Percentiles rank a stretch among this genome's conserved stretches.
Conservation (phyloP, 2,888 invertebrate genomes). For the Brachyptera risi region DNA sequence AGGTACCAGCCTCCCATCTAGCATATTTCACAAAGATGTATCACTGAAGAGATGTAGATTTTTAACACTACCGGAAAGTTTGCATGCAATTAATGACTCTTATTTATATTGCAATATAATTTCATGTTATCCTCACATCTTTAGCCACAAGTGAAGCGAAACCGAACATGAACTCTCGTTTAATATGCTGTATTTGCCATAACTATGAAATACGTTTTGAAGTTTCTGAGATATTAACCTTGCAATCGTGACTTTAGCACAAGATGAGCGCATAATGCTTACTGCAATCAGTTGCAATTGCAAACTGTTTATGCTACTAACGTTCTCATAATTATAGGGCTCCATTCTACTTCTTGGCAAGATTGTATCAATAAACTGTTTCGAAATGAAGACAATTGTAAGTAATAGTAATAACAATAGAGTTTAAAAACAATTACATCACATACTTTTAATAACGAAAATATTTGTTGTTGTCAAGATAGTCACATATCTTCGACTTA, state of each 20-base stretch:
- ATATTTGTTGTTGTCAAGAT: too few relatives aligned
- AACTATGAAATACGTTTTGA: too few relatives aligned
- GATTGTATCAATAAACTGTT: neutral
- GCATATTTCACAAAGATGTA: too few relatives aligned
- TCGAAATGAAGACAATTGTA: neutral
- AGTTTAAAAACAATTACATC: too few relatives aligned
- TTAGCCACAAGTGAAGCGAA: neutral
- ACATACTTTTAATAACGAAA: too few relatives aligned
- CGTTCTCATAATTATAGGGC: neutral
- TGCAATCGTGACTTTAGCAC: neutral
- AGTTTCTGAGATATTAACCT: neutral
- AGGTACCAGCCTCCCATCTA: too few relatives aligned
- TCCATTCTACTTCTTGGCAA: neutral
- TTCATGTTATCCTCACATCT: neutral
- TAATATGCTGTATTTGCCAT: too few relatives aligned
- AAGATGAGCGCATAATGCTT: neutral
- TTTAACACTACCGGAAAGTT: neutral
- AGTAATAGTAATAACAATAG: neutral
- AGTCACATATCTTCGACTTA: too few relatives aligned
- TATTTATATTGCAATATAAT: neutral
- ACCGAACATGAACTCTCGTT: neutral
- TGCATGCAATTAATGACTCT: neutral
- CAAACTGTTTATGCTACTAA: neutral
- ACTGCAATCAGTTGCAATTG: neutral
- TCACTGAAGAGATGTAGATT: neutral